These are phyloP conservation scores for Candidula unifasciata DNA, from an alignment of 2,888 invertebrate species.

Conservation along the genomic window DNA sequence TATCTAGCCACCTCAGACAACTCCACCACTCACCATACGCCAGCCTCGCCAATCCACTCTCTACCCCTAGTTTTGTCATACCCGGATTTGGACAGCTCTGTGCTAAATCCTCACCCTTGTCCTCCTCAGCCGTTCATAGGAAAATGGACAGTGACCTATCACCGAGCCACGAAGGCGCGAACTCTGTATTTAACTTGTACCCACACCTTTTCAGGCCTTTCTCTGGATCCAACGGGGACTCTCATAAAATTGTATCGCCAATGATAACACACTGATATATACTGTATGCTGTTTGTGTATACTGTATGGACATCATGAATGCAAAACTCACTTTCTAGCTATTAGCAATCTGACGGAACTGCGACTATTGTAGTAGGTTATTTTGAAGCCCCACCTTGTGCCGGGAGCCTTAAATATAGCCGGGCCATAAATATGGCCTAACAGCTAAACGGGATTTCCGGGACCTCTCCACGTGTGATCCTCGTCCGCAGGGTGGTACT, in stretches of 20 bases:
- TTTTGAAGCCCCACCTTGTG: no score
- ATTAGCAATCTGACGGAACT: no score
- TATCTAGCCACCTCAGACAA: slow-evolving; percentile 21
- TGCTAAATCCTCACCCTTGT: slow-evolving; percentile 3
- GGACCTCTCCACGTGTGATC: no score
- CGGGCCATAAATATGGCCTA: no score
- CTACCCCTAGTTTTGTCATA: slow-evolving; percentile 31
- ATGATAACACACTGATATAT: slow-evolving; percentile 42
- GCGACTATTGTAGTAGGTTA: no score
- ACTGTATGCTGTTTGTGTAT: no score
- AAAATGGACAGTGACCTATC: slow-evolving; percentile 28
- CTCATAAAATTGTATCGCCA: slow-evolving; percentile 41
- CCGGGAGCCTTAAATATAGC: no score
- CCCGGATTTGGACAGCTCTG: slow-evolving; percentile 44
- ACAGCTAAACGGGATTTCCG: no score
- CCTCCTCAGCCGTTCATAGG: slow-evolving; percentile 36
- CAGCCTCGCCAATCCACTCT: not conserved
- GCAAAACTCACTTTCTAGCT: no score
- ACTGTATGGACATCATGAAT: no score
- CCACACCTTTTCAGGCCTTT: slow-evolving; percentile 42
- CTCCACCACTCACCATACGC: slow-evolving; percentile 12
- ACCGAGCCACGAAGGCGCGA: not conserved
- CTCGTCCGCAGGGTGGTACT: no score
- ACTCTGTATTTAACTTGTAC: slow-evolving; percentile 19
- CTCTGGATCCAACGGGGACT: slow-evolving; percentile 7